Evolutionary conservation across 2,797 vertebrate genomes (phyloP), one percentile per base, ranked within the genome.

Genomic region (Acanthis flammea): DNA sequence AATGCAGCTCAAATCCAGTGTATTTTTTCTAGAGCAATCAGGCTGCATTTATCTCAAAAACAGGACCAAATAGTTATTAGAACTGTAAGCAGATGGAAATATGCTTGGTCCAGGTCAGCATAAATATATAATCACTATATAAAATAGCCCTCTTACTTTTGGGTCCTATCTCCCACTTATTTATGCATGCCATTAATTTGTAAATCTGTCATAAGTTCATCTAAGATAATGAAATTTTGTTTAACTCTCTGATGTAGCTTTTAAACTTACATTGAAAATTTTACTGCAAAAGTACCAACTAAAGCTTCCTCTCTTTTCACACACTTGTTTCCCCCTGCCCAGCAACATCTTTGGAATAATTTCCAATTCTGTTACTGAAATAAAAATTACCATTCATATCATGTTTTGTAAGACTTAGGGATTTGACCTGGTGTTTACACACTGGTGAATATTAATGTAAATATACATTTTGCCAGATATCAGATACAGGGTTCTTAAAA

Each of bases 271-370:
- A 60, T 3, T 39, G 27, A 92, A 73, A 71, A 51, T 6, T 75
- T 72, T 57, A 39, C 12, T 47, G 17, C 15, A 25, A 54, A 92
- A 82, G 18, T 42, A n/a, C 30, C 22, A 54, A 54, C 14, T 54
- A 37, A 76, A 76, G 8, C 30, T 19, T 74, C 5, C 16, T 53
- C 19, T 58, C 39, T 73, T 82, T 81, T 72, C 51, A 66, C 17
- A 62, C 8, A 9, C 10, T 28, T 53, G 6, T 8, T 25, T 3
- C 3, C 5, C 27, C 3, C 13, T 10, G 18, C 5, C 15, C 14
- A 9, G 4, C 4, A 14, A 9, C 10, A 8, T 30, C 84, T 83
- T 61, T 66, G 23, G 24, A 79, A 39, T 19, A 72, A 65, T 76
- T 57, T 89, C 30, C 72, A 48, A 44, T 35, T 68, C 33, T 41